Conservation (phyloP, 2,797 vertebrate genomes). For the Parauchenoglanis ngamensis region DNA sequence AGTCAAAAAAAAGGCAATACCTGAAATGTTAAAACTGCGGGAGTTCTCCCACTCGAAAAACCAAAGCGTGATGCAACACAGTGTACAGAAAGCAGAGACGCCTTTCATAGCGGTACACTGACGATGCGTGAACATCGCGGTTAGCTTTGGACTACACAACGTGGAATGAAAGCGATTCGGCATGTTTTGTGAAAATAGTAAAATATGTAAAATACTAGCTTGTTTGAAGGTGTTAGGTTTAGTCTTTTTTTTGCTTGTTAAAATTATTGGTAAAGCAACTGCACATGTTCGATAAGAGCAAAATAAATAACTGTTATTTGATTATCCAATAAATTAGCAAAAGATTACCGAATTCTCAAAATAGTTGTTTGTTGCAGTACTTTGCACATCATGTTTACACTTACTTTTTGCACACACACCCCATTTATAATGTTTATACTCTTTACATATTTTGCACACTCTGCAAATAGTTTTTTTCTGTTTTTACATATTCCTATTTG, state of each 20-base stretch:
- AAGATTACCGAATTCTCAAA: neutral
- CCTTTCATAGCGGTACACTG: neutral
- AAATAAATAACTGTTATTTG: neutral
- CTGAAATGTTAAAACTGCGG: slow-evolving; percentile 18
- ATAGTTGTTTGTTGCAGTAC: neutral
- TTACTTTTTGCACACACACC: too few relatives aligned
- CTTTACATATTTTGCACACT: too few relatives aligned
- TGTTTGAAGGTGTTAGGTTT: neutral
- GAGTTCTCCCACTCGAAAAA: neutral
- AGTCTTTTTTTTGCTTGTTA: neutral
- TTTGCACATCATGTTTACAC: too few relatives aligned
- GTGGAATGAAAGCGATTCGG: neutral
- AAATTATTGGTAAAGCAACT: neutral
- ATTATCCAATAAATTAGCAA: neutral
- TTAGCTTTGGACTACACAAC: neutral
- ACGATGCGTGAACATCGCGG: neutral
- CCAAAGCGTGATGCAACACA: neutral
- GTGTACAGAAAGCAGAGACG: neutral
- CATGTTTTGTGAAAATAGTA: neutral
- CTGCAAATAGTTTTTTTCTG: too few relatives aligned
- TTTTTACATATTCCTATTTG: too few relatives aligned
- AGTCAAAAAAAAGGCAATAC: neutral
- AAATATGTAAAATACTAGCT: neutral
- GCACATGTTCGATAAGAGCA: neutral
- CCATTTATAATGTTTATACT: too few relatives aligned